Evolutionary conservation across 2,113 vertebrate genomes (phyloP).

Genomic region (Thymallus thymallus): DNA sequence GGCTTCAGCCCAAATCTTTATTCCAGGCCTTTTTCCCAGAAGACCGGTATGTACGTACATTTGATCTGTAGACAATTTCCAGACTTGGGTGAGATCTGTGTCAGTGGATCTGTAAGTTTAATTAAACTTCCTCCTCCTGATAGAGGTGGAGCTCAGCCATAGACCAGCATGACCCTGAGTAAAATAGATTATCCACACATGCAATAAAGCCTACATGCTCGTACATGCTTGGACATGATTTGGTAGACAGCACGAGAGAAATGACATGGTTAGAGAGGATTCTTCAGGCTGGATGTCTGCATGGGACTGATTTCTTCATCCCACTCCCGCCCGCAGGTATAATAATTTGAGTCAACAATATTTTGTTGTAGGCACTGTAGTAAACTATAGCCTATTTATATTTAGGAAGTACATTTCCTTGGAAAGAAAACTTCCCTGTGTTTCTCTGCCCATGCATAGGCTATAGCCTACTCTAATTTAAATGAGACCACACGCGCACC

Average conservation of each 20-base stretch:
- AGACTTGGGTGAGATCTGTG: conserved; percentile 1
- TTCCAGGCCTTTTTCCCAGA: conserved; percentile 25
- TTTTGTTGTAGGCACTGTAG: no score
- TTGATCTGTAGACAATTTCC: conserved; percentile 6
- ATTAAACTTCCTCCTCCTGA: conserved; percentile 35
- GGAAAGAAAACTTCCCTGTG: no score
- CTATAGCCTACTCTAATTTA: no score
- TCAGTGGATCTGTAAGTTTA: conserved; percentile 21
- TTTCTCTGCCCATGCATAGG: no score
- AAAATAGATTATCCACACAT: conserved; percentile 34
- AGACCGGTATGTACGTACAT: not conserved
- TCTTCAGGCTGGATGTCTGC: not conserved
- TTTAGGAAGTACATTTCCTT: no score
- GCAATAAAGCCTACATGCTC: conserved; percentile 30
- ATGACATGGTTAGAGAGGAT: conserved; percentile 19
- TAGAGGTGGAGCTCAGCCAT: not conserved
- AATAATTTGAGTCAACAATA: no score
- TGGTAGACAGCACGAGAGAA: conserved; percentile 36
- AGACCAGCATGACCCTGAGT: conserved; percentile 16
- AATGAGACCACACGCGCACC: no score
- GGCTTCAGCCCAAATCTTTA: conserved; percentile 3
- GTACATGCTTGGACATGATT: conserved; percentile 37
- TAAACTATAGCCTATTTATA: no score
- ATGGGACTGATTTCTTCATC: no score
- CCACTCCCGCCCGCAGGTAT: no score